Evolutionary conservation across 2,888 invertebrate species (phyloP), one percentile per base, ranked within the genome.

Genomic region (Drosophila macrospina): DNA sequence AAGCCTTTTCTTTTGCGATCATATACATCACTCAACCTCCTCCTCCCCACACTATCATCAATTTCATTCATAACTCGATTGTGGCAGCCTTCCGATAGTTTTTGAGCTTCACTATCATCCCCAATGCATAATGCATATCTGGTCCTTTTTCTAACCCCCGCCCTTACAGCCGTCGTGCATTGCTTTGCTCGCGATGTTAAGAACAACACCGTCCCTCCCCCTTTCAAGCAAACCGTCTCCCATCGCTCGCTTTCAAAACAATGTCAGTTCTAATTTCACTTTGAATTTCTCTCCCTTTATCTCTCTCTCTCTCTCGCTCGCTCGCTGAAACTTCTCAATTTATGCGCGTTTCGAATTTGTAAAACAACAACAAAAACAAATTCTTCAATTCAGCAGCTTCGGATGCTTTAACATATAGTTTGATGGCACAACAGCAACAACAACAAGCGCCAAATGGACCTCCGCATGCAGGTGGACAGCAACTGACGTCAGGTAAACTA

Each of bases 371-470:
- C 44, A 57, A 54, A 26, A 36, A 20, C 20, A 20, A 54, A 63
- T 63, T 64, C 48, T 73, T 75, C 62, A 72, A 79, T 82, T 67
- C 78, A 91, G 91, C 89, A 86, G 86, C 90, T 86, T 86, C 90
- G 88, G 92, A 92, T 90, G 90, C 89, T 66, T 89, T 91, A 87
- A 91, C 90, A 78, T 90, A 90, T 86, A 90, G 89, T 89, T 90
- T 91, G 89, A 92, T 92, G 91, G 91, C 91, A 81, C 91, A 92
- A 68, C 74, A 75, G 78, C 74, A 75, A 75, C 74, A 73, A 73
- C 72, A 74, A 66, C 91, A 91, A 90, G 81, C 90, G 77, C 84
- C 91, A 67, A 88, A 83, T 77, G 91, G 91, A 86, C 88, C 90
- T 80, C 85, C 89, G 69, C 84, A 85, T 72, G 83, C 88, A 77